Base-by-base conservation (phyloP, 2,888 invertebrate species). In the Phyllotreta striolata region DNA sequence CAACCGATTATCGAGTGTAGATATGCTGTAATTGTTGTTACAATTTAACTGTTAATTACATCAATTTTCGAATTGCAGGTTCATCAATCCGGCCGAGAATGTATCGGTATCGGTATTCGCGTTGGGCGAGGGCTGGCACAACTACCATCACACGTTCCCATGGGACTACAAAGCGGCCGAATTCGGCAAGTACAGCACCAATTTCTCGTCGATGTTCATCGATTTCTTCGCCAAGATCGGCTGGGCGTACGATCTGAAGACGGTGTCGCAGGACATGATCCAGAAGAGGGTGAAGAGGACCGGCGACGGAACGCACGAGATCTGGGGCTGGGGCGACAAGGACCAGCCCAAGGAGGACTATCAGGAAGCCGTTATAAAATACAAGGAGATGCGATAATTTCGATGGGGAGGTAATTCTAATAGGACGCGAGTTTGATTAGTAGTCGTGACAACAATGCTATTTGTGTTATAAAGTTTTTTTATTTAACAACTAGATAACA, bases 91-190 rank as follows among this genome's bases (percentile, higher is more conserved):
- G 0, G 88, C 88, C 6, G 92, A 92, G 75, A 91, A 89, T 74
- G 77, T 88, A 6, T 81, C 87, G 2, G 91, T 92, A 0, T 89
- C 91, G n/a, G 80, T 92, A 49, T 88, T 90, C 8, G 90, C 92
- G 0, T 79, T 92, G 24, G 92, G 92, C 0, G 92, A 92, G 76
- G 92, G 92, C n/a, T 92, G 91, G 91, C 92, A 92, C 79, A 92
- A 92, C 80, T 92, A 89, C 77, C 92, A 92, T 76, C 92, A 92
- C 78, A 91, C 90, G 9, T 90, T 90, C 77, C 88, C 81, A 0
- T 86, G 83, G 84, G 85, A 83, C 70, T 86, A 83, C 77, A 85
- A 81, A 76, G 85, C 85, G 71, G 87, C 79, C 73, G 87, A 85
- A 80, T 65, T 81, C 59, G 81, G 72, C 55, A 66, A 72, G 63